These are phyloP conservation scores for Onchidella celtica DNA, from an alignment of 2,888 invertebrate species.

Conservation along the genomic window DNA sequence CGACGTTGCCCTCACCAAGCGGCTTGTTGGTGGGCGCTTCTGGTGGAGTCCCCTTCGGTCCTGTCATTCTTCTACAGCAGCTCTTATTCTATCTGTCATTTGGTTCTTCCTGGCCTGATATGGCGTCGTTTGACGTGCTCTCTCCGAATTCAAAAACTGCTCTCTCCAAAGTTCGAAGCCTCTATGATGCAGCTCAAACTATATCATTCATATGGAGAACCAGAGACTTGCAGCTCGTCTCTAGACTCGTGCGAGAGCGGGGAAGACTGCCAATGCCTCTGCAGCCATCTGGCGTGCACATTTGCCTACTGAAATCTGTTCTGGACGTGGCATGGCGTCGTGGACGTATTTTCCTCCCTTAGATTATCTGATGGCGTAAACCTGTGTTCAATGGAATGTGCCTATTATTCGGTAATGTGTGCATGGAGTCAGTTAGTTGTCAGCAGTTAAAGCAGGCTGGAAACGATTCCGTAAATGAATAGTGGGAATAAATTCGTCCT, in stretches of 20 bases:
- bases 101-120: too few species aligned
- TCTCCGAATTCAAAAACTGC: too few species aligned
- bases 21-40: too few species aligned
- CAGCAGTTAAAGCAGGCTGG: too few species aligned
- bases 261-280: background rate
- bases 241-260: background rate
- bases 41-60: too few species aligned
- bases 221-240: background rate
- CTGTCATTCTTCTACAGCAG: too few species aligned
- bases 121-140: too few species aligned
- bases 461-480: too few species aligned
- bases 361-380: background rate
- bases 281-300: background rate
- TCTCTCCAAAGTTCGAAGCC: background rate
- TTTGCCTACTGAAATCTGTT: background rate
- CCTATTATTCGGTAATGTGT: background rate
- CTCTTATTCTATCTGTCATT: too few species aligned
- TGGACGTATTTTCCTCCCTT: background rate
- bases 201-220: background rate
- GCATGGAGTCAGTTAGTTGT: too few species aligned
- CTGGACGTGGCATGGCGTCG: background rate
- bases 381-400: background rate
- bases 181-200: background rate
- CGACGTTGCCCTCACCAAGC: background rate
- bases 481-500: too few species aligned